phyloP scores from a whole-genome alignment of 2,797 vertebrate species.

The Gobio occitaniae region DNA sequence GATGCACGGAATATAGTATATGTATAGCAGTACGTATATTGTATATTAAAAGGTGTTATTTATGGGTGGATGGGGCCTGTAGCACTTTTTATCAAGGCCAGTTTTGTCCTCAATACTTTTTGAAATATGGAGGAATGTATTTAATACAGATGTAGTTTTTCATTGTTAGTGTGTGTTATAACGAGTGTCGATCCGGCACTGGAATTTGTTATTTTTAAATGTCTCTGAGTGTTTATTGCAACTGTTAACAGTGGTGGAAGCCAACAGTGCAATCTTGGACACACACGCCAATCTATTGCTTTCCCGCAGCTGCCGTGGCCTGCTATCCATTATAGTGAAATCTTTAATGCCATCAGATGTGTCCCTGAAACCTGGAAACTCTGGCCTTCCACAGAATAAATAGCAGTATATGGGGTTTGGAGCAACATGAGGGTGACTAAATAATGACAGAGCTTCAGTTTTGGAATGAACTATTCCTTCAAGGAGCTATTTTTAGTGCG shows the following conservation, averaged over 20 bases:
- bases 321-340: neutral
- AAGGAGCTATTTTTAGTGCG: conserved; percentile 8
- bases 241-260: neutral
- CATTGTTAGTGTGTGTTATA: neutral
- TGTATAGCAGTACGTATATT: neutral
- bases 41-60: neutral
- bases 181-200: too few relatives aligned
- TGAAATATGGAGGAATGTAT: neutral
- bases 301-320: neutral
- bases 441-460: conserved; percentile 25
- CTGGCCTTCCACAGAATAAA: conserved; percentile 6
- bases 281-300: neutral
- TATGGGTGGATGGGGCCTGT: neutral
- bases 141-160: neutral
- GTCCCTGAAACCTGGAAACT: neutral
- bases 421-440: conserved; percentile 6
- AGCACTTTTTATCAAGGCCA: neutral
- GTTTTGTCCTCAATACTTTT: neutral
- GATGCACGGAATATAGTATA: neutral
- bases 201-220: neutral
- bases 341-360: conserved; percentile 1
- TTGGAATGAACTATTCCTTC: neutral
- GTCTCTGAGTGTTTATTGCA: conserved; percentile 1
- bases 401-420: neutral
- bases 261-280: neutral